Percentiles rank a stretch among this genome's conserved stretches.
phyloP scores from a whole-genome alignment of 1,140 invertebrate genomes.

The Rhagoletis zephyria region DNA sequence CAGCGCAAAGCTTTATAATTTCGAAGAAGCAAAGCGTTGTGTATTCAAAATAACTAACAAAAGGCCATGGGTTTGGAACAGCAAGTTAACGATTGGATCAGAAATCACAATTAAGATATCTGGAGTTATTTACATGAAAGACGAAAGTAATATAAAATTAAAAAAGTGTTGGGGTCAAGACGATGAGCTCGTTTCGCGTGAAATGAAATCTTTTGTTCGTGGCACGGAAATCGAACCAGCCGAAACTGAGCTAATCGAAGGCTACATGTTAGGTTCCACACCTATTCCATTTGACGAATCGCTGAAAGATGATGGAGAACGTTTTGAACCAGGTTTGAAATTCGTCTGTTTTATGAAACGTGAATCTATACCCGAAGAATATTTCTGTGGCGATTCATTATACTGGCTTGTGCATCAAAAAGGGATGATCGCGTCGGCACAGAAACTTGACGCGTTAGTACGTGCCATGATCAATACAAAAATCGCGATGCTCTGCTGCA shows the following conservation, averaged over 20 bases:
- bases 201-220: slow-evolving; percentile 62
- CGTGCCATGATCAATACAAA: slow-evolving; percentile 60
- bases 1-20: slow-evolving; percentile 66
- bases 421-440: slow-evolving; percentile 60
- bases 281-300: slow-evolving; percentile 67
- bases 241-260: slow-evolving; percentile 65
- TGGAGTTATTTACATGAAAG: slow-evolving; percentile 69
- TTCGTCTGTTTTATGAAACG: slow-evolving; percentile 66
- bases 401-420: slow-evolving; percentile 67
- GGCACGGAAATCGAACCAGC: slow-evolving; percentile 62
- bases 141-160: slow-evolving; percentile 65
- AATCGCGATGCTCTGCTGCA: slow-evolving; percentile 67
- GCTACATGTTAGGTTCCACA: slow-evolving; percentile 70
- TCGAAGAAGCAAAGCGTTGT: slow-evolving; percentile 62
- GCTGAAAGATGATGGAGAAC: slow-evolving; percentile 57
- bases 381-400: slow-evolving; percentile 65
- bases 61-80: slow-evolving; percentile 67
- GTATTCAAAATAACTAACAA: slow-evolving; percentile 61
- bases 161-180: slow-evolving; percentile 64
- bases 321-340: slow-evolving; percentile 63
- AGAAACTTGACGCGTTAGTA: slow-evolving; percentile 67
- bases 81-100: slow-evolving; percentile 64
- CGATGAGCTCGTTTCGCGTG: slow-evolving; percentile 62
- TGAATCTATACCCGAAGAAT: slow-evolving; percentile 63
- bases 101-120: slow-evolving; percentile 62